Evolutionary conservation across 2,888 invertebrate genomes (phyloP).

Genomic region (Lithosia quadra): DNA sequence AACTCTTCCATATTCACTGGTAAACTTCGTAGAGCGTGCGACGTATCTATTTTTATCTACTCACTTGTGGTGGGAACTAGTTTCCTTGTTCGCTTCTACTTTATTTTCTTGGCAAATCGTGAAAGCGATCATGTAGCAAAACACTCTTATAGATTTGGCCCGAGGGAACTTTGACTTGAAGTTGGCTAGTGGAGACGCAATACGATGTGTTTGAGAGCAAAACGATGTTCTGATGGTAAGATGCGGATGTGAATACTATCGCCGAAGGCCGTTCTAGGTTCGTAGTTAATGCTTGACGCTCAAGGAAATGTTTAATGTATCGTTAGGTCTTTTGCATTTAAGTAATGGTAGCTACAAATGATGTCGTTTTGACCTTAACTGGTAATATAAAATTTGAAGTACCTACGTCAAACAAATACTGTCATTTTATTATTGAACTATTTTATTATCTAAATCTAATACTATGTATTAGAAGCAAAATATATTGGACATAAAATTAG

Average conservation of each 20-base stretch:
- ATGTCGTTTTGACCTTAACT: too few species aligned
- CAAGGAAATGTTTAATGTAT: constrained; percentile 45
- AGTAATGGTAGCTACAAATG: not conserved
- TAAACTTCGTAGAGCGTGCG: constrained; percentile 57
- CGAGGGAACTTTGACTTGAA: constrained; percentile 82
- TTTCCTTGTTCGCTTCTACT: constrained; percentile 74
- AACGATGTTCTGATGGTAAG: constrained; percentile 78
- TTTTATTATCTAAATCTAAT: too few species aligned
- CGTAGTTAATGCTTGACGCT: constrained; percentile 39
- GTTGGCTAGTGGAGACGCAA: constrained; percentile 65
- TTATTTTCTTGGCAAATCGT: constrained; percentile 85
- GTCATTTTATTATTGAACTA: too few species aligned
- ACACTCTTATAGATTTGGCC: constrained; percentile 85
- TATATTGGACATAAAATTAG: not conserved
- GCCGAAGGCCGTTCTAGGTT: constrained; percentile 63
- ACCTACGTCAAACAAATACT: too few species aligned
- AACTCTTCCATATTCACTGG: constrained; percentile 71
- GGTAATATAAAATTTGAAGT: too few species aligned
- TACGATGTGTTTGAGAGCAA: constrained; percentile 82
- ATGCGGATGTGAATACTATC: constrained; percentile 73
- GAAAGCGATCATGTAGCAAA: constrained; percentile 86
- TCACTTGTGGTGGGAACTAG: constrained; percentile 73
- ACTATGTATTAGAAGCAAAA: too few species aligned
- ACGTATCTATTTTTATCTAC: constrained; percentile 74
- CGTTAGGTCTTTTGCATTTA: constrained; percentile 28